A percentile compares a stretch with the other conserved stretches of the same genome.
phyloP scores from a whole-genome alignment of 2,888 invertebrate species.

The Nemotelus pantherinus region DNA sequence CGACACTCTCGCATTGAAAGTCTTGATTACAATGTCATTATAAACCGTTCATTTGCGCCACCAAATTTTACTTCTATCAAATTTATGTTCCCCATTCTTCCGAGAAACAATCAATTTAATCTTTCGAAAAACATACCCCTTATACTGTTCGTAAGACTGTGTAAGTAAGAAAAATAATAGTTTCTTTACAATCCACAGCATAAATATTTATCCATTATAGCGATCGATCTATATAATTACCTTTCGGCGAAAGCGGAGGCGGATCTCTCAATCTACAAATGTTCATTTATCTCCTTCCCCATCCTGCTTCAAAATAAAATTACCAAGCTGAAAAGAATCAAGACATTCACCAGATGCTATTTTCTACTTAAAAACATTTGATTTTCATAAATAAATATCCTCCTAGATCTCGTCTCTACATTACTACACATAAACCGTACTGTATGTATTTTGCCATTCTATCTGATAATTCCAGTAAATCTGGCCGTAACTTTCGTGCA shows the following conservation, averaged over 20 bases:
- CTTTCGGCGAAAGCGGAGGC: background rate
- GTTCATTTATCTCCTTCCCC: background rate
- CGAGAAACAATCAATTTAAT: background rate
- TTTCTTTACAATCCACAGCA: background rate
- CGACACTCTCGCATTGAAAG: no score
- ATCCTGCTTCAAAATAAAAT: background rate
- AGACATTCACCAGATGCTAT: slow-evolving; percentile 28
- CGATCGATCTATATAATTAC: no score
- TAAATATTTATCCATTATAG: background rate
- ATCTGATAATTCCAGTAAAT: no score
- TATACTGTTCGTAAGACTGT: no score
- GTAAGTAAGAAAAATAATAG: no score
- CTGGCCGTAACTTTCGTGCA: background rate
- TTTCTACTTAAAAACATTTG: slow-evolving; percentile 15
- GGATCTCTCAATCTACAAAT: background rate
- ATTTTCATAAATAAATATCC: slow-evolving; percentile 26
- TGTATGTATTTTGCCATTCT: background rate
- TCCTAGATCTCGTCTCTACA: background rate
- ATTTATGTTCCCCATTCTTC: background rate
- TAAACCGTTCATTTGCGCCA: no score
- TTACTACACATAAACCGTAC: background rate
- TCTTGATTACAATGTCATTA: no score
- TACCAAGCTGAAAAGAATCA: background rate
- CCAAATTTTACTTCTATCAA: no score
- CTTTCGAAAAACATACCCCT: background rate